Evolutionary conservation across 1,140 invertebrate species (phyloP), one percentile per base, ranked within the genome.

Genomic region (Pseudachorutes palmiensis): DNA sequence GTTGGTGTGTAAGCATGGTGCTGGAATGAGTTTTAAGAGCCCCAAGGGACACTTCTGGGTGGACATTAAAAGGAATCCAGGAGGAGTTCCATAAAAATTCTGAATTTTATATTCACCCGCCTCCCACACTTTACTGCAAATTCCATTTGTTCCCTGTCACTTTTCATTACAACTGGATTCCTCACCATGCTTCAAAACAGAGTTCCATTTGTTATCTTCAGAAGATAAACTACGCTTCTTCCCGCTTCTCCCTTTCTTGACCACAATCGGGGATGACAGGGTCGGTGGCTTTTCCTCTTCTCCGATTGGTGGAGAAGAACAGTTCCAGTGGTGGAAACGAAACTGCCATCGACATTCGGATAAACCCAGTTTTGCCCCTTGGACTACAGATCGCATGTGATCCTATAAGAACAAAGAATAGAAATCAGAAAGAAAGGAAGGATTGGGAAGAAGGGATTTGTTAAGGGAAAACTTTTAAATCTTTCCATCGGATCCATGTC

Each of bases 271-370:
- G 59, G 29, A 61, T n/a, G 5, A 31, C 9, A 16, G 29, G 59
- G 5, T 14, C 28, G 22, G n/a, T 5, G 24, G 24, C 33, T 32
- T 30, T 30, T 32, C 59, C 26, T 36, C 9, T 61, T 61, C 59
- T 32, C 51, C 59, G 24, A n/a, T 26, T 5, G 33, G 19, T 59
- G 64, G 62, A 30, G 66, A 64, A 24, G 66, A 65, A 48, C 72
- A 73, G 36, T 73, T 73, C 72, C 72, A 73, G 32, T 71, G 69
- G 49, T 73, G 64, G 64, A 69, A 32, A 41, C 72, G 36, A 57
- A 73, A 71, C 65, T 73, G 72, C 24, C 28, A 71, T 45, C 59
- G 67, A 63, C 72, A 73, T 57, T 73, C 72, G 22, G 62, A 65
- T 1, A 73, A 57, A 12, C 72, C 72, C 16, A 71, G 32, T 16